These are phyloP conservation scores for Meleagris gallopavo DNA, from an alignment of 2,113 vertebrate genomes.

Conservation along the genomic window DNA sequence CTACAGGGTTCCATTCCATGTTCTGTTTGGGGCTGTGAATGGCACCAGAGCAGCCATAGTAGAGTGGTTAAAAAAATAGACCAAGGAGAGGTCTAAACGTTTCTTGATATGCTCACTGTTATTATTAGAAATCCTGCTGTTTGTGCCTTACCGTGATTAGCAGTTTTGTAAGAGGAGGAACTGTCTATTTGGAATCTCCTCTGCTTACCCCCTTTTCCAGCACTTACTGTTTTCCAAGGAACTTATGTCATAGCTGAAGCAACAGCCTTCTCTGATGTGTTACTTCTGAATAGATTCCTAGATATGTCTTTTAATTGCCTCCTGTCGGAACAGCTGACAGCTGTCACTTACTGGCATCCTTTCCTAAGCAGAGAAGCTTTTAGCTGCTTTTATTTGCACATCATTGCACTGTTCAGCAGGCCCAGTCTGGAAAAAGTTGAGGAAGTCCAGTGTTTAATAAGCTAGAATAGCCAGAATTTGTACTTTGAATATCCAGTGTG, in stretches of 20 bases:
- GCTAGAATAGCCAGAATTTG: conserved; percentile 46
- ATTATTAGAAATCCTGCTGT: neutral
- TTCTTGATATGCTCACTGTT: neutral
- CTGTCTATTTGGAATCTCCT: neutral
- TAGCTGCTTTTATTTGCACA: conserved; percentile 27
- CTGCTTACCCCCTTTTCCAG: neutral
- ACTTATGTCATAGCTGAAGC: neutral
- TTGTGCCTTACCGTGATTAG: neutral
- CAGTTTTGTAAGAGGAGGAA: neutral
- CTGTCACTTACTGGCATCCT: conserved; percentile 1
- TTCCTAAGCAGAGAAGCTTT: conserved; percentile 1
- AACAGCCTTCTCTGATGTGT: neutral
- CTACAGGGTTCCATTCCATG: neutral
- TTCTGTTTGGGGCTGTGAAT: neutral
- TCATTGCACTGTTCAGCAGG: conserved; percentile 4
- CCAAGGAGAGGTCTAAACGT: neutral
- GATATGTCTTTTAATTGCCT: neutral
- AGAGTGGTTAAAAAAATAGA: neutral
- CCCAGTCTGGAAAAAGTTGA: conserved; percentile 3
- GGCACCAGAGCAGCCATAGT: neutral
- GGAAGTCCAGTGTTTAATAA: conserved; percentile 26
- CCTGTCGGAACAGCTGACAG: neutral
- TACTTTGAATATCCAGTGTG: conserved; percentile 24
- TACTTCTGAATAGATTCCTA: neutral
- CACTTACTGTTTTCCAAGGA: neutral